Evolutionary conservation across 2,888 invertebrate species (phyloP), one percentile per base, ranked within the genome.

Genomic region (Steinernema carpocapsae): DNA sequence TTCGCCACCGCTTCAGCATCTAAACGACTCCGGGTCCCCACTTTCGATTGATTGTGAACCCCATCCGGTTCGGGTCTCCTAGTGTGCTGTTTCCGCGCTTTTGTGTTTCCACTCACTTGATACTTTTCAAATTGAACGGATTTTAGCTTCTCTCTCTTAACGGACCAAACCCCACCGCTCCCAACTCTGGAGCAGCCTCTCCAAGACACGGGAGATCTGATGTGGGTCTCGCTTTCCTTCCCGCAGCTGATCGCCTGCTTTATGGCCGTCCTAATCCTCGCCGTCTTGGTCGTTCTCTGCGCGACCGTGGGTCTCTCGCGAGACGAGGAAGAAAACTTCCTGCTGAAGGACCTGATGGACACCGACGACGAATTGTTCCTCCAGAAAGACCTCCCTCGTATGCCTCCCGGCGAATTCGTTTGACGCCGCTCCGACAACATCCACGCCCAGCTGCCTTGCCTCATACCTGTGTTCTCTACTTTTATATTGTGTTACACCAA

Each of bases 391-490:
- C 10, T 64, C 14, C 64, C 64, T 10, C 64, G 29, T 17, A 64
- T 64, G 64, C 64, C 64, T 14, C 64, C 64, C 2, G 64, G 64
- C 29, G 64, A 64, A 32, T 64, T 64, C 64, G 64, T 64, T 12
- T 64, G 37, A 64, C 29, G 7, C 29, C 56, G 3, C 4, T n/a
- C 32, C 48, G 14, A 10, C 37, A n/a, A 48, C 48, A 48, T 37
- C 14, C 64, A 12, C 6, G 10, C 64, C 26, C 64, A n/a, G 64
- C 64, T 64, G 64, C 64, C 64, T 64, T 32, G 14, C 24, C 26
- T 26, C 64, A 17, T 10, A 51, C 51, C 12, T 29, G 64, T 43
- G 45, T 71, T 71, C 22, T 43, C 4, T 71, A 19, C 26, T 48
- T 17, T 4, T 37, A 37, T 48, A 29, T 48, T 71, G 32, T 71